phyloP scores from a whole-genome alignment of 1,140 invertebrate genomes.

The Caenorhabditis remanei region DNA sequence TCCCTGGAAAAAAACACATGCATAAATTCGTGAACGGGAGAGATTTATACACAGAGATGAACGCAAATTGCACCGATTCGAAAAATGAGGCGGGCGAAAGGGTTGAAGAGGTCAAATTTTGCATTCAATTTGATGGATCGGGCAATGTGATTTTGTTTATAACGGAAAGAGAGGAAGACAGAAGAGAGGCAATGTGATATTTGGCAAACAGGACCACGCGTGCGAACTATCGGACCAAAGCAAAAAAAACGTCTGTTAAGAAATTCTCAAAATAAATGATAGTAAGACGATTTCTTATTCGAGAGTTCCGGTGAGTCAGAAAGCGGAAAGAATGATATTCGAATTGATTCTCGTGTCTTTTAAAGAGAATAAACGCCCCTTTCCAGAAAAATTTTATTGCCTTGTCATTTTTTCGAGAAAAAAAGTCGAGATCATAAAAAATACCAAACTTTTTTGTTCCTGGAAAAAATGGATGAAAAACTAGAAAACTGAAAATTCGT shows the following conservation, averaged over 20 bases:
- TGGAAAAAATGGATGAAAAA: not conserved
- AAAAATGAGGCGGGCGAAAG: not conserved
- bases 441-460: not conserved
- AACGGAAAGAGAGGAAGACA: constrained; percentile 8
- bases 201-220: not conserved
- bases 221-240: not conserved
- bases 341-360: too few species aligned
- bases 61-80: constrained; percentile 32
- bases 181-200: constrained; percentile 32
- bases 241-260: not conserved
- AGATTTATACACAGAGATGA: not conserved
- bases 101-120: not conserved
- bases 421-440: too few species aligned
- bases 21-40: not conserved
- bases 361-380: too few species aligned
- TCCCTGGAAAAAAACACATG: constrained; percentile 1
- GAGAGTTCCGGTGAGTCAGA: too few species aligned
- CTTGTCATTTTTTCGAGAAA: too few species aligned
- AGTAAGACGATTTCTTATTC: too few species aligned
- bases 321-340: too few species aligned
- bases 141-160: constrained; percentile 37
- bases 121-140: constrained; percentile 8
- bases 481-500: constrained; percentile 21
- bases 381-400: not conserved
- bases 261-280: too few species aligned